These are phyloP conservation scores for Crenuchus spilurus DNA, from an alignment of 2,797 vertebrate genomes.

Conservation along the genomic window DNA sequence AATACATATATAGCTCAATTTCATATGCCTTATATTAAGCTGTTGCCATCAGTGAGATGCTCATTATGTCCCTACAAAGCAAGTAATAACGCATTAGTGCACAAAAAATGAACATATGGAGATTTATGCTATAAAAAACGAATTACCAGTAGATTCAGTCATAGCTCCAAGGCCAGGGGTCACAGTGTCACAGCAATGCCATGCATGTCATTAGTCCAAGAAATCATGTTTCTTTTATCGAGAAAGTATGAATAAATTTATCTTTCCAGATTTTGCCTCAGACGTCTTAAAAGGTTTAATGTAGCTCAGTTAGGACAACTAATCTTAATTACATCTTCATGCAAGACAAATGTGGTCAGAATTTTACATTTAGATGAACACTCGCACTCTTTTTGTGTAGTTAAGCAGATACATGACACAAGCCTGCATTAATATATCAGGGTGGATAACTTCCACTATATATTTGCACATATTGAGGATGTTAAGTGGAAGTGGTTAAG, in stretches of 20 bases:
- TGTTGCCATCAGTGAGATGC: background rate
- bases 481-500: background rate
- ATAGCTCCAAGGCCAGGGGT: background rate
- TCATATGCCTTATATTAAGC: too few species aligned
- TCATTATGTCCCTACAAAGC: background rate
- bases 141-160: background rate
- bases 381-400: background rate
- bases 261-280: background rate
- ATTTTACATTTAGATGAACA: background rate
- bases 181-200: background rate
- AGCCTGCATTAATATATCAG: background rate
- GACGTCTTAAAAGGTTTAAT: background rate
- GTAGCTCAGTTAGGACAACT: background rate
- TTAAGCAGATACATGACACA: background rate
- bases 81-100: background rate
- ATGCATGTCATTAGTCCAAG: background rate
- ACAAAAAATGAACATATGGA: background rate
- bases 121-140: background rate
- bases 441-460: background rate
- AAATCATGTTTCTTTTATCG: constrained; percentile 13
- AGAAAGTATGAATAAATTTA: background rate
- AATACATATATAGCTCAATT: too few species aligned
- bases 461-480: background rate
- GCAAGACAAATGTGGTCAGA: background rate
- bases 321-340: constrained; percentile 10